A percentile compares a stretch with the other conserved stretches of the same genome.
phyloP scores from a whole-genome alignment of 2,113 vertebrate species.

The Poeciliopsis occidentalis region DNA sequence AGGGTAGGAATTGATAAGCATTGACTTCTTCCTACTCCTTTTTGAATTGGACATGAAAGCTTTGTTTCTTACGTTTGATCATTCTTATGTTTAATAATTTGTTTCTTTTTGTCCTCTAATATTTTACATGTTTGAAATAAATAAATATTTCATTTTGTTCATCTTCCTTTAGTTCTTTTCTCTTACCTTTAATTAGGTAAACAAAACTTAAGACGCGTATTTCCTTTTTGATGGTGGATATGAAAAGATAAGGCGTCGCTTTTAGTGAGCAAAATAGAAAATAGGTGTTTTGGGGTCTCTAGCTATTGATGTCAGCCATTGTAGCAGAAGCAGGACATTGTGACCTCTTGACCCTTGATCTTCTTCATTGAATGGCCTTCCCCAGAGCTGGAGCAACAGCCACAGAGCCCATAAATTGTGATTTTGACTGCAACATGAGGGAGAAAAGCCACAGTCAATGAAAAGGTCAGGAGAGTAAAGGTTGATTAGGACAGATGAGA shows the following conservation, averaged over 20 bases:
- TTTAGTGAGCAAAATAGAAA: conserved; percentile 49
- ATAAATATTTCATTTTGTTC: conserved; percentile 12
- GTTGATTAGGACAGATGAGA: conserved; percentile 18
- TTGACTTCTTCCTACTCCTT: too few species aligned
- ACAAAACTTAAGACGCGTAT: conserved; percentile 33
- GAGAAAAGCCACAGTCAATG: conserved; percentile 20
- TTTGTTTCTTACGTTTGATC: too few species aligned
- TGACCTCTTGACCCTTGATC: conserved; percentile 44
- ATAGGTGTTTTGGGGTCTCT: conserved; percentile 26
- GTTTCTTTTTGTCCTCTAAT: too few species aligned
- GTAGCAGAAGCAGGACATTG: conserved; percentile 17
- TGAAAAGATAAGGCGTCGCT: conserved; percentile 31
- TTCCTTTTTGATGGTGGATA: conserved; percentile 3
- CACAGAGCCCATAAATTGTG: conserved; percentile 34
- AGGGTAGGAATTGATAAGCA: too few species aligned
- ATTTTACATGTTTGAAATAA: too few species aligned
- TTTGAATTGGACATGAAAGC: too few species aligned
- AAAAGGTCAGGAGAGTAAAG: conserved; percentile 24
- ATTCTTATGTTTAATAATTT: too few species aligned
- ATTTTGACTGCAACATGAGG: conserved; percentile 28
- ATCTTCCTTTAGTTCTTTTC: conserved; percentile 21
- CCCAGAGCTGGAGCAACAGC: conserved; percentile 7
- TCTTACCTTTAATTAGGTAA: conserved; percentile 18
- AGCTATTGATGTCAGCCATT: conserved; percentile 13
- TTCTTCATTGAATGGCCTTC: conserved; percentile 45